Percentiles rank a stretch among this genome's conserved stretches.
These are phyloP conservation scores for Oryzias celebensis DNA, from an alignment of 2,113 vertebrate species.

Conservation along the genomic window DNA sequence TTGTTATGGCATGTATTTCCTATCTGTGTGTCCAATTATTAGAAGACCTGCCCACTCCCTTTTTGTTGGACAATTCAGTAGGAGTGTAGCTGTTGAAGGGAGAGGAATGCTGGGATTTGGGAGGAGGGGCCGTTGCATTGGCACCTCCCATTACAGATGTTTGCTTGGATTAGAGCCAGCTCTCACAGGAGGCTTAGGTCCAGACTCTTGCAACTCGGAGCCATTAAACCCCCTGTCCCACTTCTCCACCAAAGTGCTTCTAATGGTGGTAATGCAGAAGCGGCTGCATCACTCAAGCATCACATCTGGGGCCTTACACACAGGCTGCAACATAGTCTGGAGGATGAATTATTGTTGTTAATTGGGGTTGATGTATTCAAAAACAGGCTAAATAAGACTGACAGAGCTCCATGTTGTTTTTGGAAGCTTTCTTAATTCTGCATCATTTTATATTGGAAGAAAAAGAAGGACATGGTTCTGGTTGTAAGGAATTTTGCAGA, in stretches of 20 bases:
- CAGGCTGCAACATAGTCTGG: no score
- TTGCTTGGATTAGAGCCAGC: slow-evolving; percentile 23
- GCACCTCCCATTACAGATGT: slow-evolving; percentile 29
- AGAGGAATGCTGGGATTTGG: neutral
- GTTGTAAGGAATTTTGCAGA: no score
- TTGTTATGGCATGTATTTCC: no score
- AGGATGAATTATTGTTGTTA: no score
- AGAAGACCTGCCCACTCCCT: neutral
- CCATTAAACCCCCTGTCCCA: neutral
- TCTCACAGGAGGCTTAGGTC: neutral
- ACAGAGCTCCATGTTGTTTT: no score
- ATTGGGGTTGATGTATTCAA: slow-evolving; percentile 1
- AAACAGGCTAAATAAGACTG: slow-evolving; percentile 8
- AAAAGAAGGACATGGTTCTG: no score
- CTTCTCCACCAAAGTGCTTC: slow-evolving; percentile 6
- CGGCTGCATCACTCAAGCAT: neutral
- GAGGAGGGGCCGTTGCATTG: neutral
- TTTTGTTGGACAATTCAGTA: neutral
- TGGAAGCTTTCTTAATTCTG: no score
- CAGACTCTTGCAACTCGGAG: slow-evolving; percentile 11
- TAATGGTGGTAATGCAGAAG: slow-evolving; percentile 19
- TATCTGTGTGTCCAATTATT: neutral
- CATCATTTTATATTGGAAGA: no score
- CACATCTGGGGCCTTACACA: no score
- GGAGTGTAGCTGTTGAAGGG: neutral